phyloP scores from a whole-genome alignment of 1,140 invertebrate genomes.

The Zeugodacus cucurbitae region DNA sequence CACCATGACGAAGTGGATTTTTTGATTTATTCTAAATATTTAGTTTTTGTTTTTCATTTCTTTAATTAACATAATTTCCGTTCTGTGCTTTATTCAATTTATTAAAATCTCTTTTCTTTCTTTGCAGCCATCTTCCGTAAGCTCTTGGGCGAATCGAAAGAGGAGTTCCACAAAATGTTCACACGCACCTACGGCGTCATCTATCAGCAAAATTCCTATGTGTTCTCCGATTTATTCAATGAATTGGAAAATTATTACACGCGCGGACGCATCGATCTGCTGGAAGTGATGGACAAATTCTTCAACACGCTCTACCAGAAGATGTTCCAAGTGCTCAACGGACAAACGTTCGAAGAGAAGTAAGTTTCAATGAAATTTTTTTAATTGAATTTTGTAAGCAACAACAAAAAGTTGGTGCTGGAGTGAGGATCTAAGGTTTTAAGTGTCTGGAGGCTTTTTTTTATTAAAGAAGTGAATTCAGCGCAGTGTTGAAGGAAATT shows the following conservation, averaged over 20 bases:
- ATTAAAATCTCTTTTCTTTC: constrained; percentile 36
- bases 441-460: too few relatives aligned
- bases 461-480: too few relatives aligned
- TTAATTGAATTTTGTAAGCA: not conserved
- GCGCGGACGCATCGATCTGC: constrained; percentile 83
- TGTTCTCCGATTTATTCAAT: constrained; percentile 92
- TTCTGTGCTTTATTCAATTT: not conserved
- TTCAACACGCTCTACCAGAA: constrained; percentile 93
- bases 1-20: not conserved
- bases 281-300: constrained; percentile 90
- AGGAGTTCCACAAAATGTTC: constrained; percentile 94
- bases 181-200: constrained; percentile 93
- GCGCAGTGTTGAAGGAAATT: too few relatives aligned
- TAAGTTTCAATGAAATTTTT: constrained; percentile 68
- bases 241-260: constrained; percentile 91
- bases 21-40: not conserved
- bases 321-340: constrained; percentile 95
- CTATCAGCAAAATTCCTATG: constrained; percentile 92
- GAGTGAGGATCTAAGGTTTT: too few relatives aligned
- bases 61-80: not conserved
- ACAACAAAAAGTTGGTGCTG: too few relatives aligned
- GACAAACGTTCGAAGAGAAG: constrained; percentile 86
- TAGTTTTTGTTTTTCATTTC: too few relatives aligned
- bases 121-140: constrained; percentile 87
- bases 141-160: constrained; percentile 83